Percentiles rank a stretch among this genome's conserved stretches.
Conservation (phyloP, 53 echinoderm and acorn worm genomes). For the Temnopleurus reevesii region DNA sequence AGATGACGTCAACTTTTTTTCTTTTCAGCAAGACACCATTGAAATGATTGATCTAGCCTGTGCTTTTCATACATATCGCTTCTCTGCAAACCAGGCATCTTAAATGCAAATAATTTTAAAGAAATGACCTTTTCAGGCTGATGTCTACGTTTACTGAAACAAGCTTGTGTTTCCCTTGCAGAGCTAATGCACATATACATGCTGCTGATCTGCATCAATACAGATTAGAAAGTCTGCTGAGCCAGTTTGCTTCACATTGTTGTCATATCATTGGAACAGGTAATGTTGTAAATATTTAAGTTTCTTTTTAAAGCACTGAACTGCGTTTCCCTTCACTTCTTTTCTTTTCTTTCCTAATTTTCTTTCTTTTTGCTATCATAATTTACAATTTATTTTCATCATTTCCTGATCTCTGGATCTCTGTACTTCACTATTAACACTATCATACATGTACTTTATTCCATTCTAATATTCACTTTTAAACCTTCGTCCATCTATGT, state of each 20-base stretch:
- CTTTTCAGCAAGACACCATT: constrained; percentile 4
- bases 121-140: constrained; percentile 56
- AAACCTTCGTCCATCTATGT: too few species aligned
- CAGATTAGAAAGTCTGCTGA: constrained; percentile 10
- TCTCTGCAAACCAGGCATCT: constrained; percentile 53
- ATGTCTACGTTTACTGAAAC: constrained; percentile 41
- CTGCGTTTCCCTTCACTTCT: not conserved
- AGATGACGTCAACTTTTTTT: constrained; percentile 57
- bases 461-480: too few species aligned
- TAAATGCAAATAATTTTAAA: constrained; percentile 63
- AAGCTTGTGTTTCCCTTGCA: constrained; percentile 13
- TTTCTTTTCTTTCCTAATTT: too few species aligned
- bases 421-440: too few species aligned
- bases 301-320: not conserved
- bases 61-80: constrained; percentile 47
- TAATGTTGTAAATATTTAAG: not conserved
- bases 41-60: constrained; percentile 53
- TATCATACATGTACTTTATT: too few species aligned
- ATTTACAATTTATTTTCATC: too few species aligned
- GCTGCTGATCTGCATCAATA: not conserved
- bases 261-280: not conserved
- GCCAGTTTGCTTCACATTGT: not conserved
- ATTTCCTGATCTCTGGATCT: too few species aligned
- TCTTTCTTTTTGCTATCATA: too few species aligned
- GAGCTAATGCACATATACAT: constrained; percentile 15